Percentiles rank a stretch among this genome's conserved stretches.
phyloP scores from a whole-genome alignment of 1,140 invertebrate genomes.

The Rhysida immarginata region DNA sequence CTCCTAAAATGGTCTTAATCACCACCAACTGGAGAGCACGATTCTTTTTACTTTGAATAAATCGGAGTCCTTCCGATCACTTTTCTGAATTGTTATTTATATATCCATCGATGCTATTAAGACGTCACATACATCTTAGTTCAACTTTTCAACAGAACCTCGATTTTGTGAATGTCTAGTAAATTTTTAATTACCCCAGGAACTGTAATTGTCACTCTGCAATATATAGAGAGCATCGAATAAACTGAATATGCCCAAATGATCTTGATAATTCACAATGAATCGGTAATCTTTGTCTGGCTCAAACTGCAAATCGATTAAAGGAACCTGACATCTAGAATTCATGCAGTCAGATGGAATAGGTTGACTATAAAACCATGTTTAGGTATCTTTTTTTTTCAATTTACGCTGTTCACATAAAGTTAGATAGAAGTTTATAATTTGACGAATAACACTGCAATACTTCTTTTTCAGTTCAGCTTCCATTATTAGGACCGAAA shows the following conservation, averaged over 20 bases:
- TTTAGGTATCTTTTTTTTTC: neutral
- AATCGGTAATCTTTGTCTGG: neutral
- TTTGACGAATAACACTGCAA: neutral
- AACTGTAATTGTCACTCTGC: too few relatives aligned
- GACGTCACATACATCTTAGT: too few relatives aligned
- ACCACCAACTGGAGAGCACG: too few relatives aligned
- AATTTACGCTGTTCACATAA: conserved; percentile 4
- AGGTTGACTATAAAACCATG: neutral
- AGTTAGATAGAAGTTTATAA: neutral
- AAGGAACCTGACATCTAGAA: neutral
- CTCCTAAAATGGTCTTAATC: too few relatives aligned
- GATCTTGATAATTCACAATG: neutral
- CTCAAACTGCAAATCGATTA: neutral
- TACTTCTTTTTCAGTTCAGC: neutral
- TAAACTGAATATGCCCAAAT: neutral
- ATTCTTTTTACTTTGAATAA: too few relatives aligned
- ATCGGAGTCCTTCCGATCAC: too few relatives aligned
- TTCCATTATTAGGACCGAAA: neutral
- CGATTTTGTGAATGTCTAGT: too few relatives aligned
- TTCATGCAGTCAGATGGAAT: neutral
- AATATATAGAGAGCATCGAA: too few relatives aligned
- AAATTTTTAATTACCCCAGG: too few relatives aligned
- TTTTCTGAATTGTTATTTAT: too few relatives aligned
- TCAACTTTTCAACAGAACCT: too few relatives aligned
- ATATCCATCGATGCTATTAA: too few relatives aligned